A percentile compares a stretch with the other conserved stretches of the same genome.
These are phyloP conservation scores for Candidula unifasciata DNA, from an alignment of 2,888 invertebrate species.

Conservation along the genomic window DNA sequence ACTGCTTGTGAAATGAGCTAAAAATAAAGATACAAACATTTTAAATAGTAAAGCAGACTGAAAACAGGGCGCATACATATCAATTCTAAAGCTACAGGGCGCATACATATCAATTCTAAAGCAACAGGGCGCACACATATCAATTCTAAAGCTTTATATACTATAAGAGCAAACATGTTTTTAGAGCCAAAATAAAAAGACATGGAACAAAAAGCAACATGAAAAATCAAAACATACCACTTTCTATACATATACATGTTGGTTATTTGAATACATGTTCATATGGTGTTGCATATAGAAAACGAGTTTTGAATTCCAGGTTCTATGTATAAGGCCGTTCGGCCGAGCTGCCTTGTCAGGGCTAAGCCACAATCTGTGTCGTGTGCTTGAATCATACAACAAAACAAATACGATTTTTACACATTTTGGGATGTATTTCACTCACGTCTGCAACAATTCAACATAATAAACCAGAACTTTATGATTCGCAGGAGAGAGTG, in stretches of 20 bases:
- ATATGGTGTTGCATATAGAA: constrained; percentile 26
- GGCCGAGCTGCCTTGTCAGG: constrained; percentile 51
- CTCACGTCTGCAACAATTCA: constrained; percentile 19
- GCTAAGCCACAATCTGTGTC: constrained; percentile 48
- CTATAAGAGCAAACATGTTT: too few relatives aligned
- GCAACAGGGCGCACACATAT: too few relatives aligned
- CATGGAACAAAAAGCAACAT: background rate
- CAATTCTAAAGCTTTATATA: too few relatives aligned
- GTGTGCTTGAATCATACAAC: constrained; percentile 37
- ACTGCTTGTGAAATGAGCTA: too few relatives aligned
- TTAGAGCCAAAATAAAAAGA: background rate
- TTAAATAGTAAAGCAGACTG: too few relatives aligned
- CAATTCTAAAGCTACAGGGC: too few relatives aligned
- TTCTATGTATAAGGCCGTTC: constrained; percentile 49
- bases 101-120: too few relatives aligned
- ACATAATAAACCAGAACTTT: background rate
- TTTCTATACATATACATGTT: background rate
- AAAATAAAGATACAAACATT: too few relatives aligned
- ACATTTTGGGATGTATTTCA: constrained; percentile 23
- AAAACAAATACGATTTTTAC: constrained; percentile 35
- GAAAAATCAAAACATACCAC: background rate
- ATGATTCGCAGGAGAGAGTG: too few relatives aligned
- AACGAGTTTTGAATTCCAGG: background rate
- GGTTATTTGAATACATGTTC: background rate
- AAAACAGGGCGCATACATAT: too few relatives aligned